Base-by-base conservation (phyloP, 2,113 vertebrate genomes). In the Blennius ocellaris region DNA sequence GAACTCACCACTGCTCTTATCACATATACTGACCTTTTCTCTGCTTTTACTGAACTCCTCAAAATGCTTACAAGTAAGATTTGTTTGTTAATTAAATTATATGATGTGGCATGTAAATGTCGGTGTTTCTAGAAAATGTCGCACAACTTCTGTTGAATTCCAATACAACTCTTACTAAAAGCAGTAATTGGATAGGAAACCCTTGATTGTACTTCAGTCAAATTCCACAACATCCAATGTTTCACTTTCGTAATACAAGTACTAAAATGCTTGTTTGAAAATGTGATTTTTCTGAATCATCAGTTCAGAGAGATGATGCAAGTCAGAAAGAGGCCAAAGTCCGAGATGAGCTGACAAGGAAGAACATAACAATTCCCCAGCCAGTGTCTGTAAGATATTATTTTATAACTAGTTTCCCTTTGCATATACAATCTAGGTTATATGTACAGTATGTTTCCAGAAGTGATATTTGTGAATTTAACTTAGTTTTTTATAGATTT, bases 1-100 rank as follows among this genome's bases (percentile, higher is more conserved):
- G 75, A 89, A 0, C 89, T 99, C 55, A 92, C 74, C 6, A 72
- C 80, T n/a, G 85, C 90, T 16, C 76, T 97, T 76, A 6, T 57
- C 9, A 44, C 45, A 21, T 95, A 94, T 66, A 90, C 77, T 78
- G 88, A 76, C 2, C 48, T 88, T 60, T 90, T 96, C 84, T 81
- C 91, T 14, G 75, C 90, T 43, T 90, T 70, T 4, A 76, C 68
- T 6, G 85, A 94, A 11, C 90, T 97, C 11, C 59, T 92, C 45
- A 6, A 58, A 8, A 86, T 94, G 90, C 83, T 96, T 0, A 94
- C 88, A 39, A 49, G 97, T 97, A 94, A 54, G 68, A 39, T 58
- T 44, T n/a, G 5, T 7, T 4, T 3, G n/a, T 3, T 44, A n/a
- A 16, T 39, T 1, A 56, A 61, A 38, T 15, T 11, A 47, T 11